Conservation (phyloP, 2,113 vertebrate species). For the Lasiurus cinereus region DNA sequence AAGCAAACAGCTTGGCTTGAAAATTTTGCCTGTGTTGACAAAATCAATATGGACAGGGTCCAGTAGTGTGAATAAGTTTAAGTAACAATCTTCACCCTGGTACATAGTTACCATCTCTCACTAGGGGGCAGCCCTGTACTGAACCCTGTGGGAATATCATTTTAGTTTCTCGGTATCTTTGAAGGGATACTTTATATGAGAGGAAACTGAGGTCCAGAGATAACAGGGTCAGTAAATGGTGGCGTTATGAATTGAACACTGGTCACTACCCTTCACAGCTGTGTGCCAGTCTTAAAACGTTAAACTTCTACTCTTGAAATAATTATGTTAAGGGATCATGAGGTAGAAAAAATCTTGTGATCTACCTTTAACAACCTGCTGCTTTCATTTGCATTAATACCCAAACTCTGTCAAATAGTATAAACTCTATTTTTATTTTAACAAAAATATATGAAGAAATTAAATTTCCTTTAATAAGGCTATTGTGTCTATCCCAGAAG, state of each 20-base stretch:
- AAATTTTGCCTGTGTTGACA: slow-evolving; percentile 58
- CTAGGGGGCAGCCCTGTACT: too few species aligned
- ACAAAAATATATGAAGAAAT: not conserved
- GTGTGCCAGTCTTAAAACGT: not conserved
- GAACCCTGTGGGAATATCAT: fast-evolving
- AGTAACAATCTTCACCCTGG: not conserved
- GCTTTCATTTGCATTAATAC: not conserved
- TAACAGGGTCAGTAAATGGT: too few species aligned
- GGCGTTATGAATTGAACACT: not conserved
- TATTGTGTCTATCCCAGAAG: not conserved
- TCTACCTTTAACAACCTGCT: not conserved
- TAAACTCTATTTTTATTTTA: not conserved
- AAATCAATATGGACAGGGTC: not conserved
- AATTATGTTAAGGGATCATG: not conserved
- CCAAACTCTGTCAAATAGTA: not conserved
- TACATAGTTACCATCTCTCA: not conserved
- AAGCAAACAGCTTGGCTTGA: slow-evolving; percentile 45
- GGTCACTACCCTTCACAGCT: not conserved
- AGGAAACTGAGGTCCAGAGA: not conserved
- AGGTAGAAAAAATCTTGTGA: not conserved
- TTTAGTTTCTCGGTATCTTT: not conserved
- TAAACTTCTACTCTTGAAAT: not conserved
- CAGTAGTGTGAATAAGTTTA: not conserved
- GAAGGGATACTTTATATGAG: not conserved
- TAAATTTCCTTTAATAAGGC: not conserved